Percentiles rank a stretch among this genome's conserved stretches.
phyloP scores from a whole-genome alignment of 1,140 invertebrate species.

The Gonioctena quinquepunctata region DNA sequence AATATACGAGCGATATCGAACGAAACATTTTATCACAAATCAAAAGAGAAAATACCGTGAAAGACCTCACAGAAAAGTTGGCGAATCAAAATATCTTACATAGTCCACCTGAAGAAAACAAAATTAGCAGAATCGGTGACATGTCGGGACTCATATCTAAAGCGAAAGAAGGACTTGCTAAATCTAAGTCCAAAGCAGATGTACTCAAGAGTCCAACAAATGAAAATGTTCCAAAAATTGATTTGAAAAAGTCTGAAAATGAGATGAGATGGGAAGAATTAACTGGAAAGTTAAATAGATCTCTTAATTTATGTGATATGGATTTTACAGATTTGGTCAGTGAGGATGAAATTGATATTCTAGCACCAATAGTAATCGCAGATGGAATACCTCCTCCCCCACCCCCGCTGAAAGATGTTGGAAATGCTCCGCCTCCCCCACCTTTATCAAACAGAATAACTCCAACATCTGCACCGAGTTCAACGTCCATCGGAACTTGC shows the following conservation, averaged over 20 bases:
- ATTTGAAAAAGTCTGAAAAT: constrained; percentile 87
- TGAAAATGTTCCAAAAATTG: constrained; percentile 64
- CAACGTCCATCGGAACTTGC: constrained; percentile 43
- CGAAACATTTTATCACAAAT: constrained; percentile 65
- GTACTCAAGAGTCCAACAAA: constrained; percentile 69
- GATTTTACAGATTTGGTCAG: constrained; percentile 93
- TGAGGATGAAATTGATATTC: constrained; percentile 74
- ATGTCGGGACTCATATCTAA: constrained; percentile 89
- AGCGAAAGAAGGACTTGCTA: constrained; percentile 88
- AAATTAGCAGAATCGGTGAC: constrained; percentile 70
- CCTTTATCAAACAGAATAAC: constrained; percentile 46
- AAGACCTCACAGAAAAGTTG: constrained; percentile 81
- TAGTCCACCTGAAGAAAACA: constrained; percentile 60
- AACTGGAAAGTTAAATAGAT: constrained; percentile 77
- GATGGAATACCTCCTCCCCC: constrained; percentile 74
- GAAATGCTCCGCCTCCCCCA: constrained; percentile 54
- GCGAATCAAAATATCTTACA: constrained; percentile 68
- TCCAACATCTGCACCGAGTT: constrained; percentile 55
- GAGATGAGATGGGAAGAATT: constrained; percentile 95
- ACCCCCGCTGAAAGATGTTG: constrained; percentile 62
- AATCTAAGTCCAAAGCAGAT: constrained; percentile 78
- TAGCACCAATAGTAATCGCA: constrained; percentile 64
- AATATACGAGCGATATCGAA: constrained; percentile 63
- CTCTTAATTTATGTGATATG: constrained; percentile 89
- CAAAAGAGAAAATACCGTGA: constrained; percentile 76